Base-by-base conservation (phyloP, 2,113 vertebrate genomes). In the Onychostruthus taczanowskii region DNA sequence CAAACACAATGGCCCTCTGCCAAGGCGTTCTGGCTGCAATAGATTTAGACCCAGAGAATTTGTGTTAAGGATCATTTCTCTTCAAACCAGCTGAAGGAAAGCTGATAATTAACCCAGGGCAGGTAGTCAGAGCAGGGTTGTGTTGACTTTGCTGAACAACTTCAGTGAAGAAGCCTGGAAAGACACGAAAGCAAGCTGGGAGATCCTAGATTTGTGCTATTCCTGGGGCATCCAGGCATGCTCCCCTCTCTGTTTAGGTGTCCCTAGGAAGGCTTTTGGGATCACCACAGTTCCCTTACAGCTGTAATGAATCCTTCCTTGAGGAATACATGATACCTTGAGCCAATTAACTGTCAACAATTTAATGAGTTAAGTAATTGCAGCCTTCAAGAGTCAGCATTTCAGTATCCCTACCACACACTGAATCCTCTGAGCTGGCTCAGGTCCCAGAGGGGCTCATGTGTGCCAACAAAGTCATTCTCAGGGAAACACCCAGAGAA, bases 31-130 rank as follows among this genome's bases (percentile, higher is more conserved):
- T 70, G 89, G 61, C 80, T 91, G 66, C 7, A 20, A 86, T 37
- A 67, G 49, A 37, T 84, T 59, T 61, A 69, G 26, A 59, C 43
- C 77, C 66, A 55, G 58, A 55, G 68, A 78, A 86, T 84, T 68
- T 50, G 62, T 82, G 82, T 72, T 88, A 75, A 75, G 88, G 93
- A 97, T 90, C 75, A 63, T 95, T 96, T 95, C 50, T 90, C 74
- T 82, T n/a, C 62, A 76, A 84, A 70, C 26, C 44, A 87, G 66
- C 69, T 87, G 53, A 88, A 91, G 55, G 84, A 83, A 92, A 94
- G 93, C 93, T 93, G 88, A 93, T 95, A 75, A 95, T 95, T 97
- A 95, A 96, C 93, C 91, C 47, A 58, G 56, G 83, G 61, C 84
- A 95, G 93, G 91, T 93, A 90, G 66, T 86, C 62, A 76, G 39